These are phyloP conservation scores for Haliaeetus leucogaster DNA, from an alignment of 2,113 vertebrate species.

Conservation along the genomic window DNA sequence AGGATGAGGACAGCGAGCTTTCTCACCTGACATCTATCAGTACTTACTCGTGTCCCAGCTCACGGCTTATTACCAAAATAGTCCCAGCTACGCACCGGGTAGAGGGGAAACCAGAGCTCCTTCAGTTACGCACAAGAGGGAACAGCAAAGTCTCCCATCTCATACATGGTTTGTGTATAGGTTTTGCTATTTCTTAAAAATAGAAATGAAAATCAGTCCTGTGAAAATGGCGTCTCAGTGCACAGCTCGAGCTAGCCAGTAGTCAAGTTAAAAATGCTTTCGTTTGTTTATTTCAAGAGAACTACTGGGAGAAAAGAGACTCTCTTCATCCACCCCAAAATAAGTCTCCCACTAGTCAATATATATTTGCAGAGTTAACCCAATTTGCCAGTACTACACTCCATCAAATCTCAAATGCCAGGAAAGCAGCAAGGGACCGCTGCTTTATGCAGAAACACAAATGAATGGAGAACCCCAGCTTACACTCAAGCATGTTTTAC, in stretches of 20 bases:
- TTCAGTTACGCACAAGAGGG: not conserved
- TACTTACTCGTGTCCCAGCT: rapidly evolving
- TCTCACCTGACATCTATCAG: not conserved
- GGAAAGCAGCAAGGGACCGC: not conserved
- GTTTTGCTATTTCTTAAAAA: not conserved
- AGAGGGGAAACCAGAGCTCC: not conserved
- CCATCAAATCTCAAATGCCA: not conserved
- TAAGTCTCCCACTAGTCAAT: not conserved
- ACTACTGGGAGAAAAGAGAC: not conserved
- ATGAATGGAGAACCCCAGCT: not conserved
- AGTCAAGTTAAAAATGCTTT: rapidly evolving
- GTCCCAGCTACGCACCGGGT: rapidly evolving
- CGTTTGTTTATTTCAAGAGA: not conserved
- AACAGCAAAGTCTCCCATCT: not conserved
- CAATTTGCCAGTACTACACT: rapidly evolving
- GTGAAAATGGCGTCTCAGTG: not conserved
- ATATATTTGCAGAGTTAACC: too few species aligned
- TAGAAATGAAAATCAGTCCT: not conserved
- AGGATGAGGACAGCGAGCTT: not conserved
- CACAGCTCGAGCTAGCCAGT: not conserved
- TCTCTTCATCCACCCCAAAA: not conserved
- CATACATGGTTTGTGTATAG: not conserved
- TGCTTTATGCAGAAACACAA: not conserved
- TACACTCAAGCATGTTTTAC: rapidly evolving
- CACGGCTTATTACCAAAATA: not conserved